phyloP scores from a whole-genome alignment of 2,113 vertebrate species.

The Scolopax mira region DNA sequence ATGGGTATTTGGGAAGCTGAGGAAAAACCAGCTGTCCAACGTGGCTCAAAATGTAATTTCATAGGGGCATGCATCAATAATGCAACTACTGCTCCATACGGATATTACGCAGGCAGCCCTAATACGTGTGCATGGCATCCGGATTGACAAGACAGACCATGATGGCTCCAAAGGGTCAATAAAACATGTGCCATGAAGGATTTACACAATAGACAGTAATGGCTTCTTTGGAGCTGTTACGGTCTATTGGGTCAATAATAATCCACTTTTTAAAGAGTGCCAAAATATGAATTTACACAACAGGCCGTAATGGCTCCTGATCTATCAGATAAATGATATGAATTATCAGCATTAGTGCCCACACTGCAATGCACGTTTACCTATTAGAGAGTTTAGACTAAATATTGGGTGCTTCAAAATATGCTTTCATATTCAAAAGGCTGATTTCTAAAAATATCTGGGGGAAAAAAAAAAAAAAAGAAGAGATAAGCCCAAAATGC shows the following conservation, averaged over 20 bases:
- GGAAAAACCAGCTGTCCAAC: neutral
- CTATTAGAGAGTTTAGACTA: neutral
- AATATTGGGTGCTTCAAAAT: neutral
- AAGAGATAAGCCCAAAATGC: neutral
- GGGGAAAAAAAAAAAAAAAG: too few relatives aligned
- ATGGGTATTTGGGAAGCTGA: slow-evolving; percentile 22
- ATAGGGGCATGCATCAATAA: neutral
- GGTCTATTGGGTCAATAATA: slow-evolving; percentile 75
- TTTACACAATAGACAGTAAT: slow-evolving; percentile 67
- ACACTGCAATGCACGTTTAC: neutral
- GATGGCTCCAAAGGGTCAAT: slow-evolving; percentile 67
- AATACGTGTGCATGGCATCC: neutral
- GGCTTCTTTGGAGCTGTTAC: slow-evolving; percentile 73
- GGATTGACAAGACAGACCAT: slow-evolving; percentile 64
- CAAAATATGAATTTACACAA: slow-evolving; percentile 73
- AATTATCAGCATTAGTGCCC: slow-evolving; percentile 34
- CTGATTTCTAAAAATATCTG: neutral
- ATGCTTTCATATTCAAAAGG: neutral
- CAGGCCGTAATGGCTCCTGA: slow-evolving; percentile 48
- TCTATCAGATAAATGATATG: slow-evolving; percentile 64
- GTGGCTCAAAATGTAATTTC: neutral
- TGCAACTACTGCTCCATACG: neutral
- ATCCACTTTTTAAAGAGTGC: slow-evolving; percentile 75
- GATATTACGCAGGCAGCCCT: slow-evolving; percentile 5
- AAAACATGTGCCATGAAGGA: slow-evolving; percentile 64